Evolutionary conservation across 2,113 vertebrate species (phyloP).

Genomic region (Pterophyllum scalare): DNA sequence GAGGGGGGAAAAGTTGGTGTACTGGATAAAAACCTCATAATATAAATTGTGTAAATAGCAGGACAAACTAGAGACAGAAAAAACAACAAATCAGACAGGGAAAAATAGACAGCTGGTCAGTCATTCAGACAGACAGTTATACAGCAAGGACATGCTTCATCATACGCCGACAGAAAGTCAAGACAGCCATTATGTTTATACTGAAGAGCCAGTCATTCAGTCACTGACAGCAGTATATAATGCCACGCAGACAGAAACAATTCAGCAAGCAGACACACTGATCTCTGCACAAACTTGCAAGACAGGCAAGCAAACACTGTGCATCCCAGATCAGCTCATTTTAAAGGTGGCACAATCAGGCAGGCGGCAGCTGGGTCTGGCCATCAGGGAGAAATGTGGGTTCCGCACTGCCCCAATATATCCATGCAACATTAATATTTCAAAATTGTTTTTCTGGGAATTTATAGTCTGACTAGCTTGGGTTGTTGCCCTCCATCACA

Average conservation of each 20-base stretch:
- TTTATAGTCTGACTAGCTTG: constrained; percentile 54
- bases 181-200: constrained; percentile 46
- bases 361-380: constrained; percentile 67
- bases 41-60: constrained; percentile 2
- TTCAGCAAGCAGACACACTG: constrained; percentile 16
- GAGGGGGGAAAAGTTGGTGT: neutral
- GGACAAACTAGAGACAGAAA: neutral
- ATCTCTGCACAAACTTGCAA: constrained; percentile 23
- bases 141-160: constrained; percentile 19
- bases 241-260: constrained; percentile 6
- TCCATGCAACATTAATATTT: constrained; percentile 75
- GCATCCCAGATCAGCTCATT: constrained; percentile 48
- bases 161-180: constrained; percentile 17
- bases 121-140: constrained; percentile 42
- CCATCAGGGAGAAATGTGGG: constrained; percentile 65
- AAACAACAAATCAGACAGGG: neutral
- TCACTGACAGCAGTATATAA: constrained; percentile 27
- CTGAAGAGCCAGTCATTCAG: constrained; percentile 15
- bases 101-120: constrained; percentile 18
- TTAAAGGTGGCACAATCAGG: constrained; percentile 61
- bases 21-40: neutral
- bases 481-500: constrained; percentile 42
- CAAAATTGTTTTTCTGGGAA: constrained; percentile 68
- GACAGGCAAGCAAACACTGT: constrained; percentile 9
- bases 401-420: constrained; percentile 62